phyloP scores from a whole-genome alignment of 2,113 vertebrate genomes.

The Monopterus albus region DNA sequence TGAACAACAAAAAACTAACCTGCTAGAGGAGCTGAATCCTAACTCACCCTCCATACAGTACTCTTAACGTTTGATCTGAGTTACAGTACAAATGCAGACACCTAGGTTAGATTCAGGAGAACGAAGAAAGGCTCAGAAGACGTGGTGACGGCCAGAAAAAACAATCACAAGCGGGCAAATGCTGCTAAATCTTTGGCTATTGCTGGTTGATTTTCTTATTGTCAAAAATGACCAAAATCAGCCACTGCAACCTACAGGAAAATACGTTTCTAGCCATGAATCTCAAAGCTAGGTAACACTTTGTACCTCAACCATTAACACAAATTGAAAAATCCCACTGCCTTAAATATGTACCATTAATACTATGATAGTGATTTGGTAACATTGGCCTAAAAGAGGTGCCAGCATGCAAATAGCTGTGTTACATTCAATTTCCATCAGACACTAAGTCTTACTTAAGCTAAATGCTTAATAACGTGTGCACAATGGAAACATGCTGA shows the following conservation, averaged over 20 bases:
- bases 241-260: neutral
- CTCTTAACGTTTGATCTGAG: conserved; percentile 4
- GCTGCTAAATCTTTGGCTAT: conserved; percentile 13
- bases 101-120: conserved; percentile 20
- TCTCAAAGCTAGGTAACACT: neutral
- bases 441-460: too few relatives aligned
- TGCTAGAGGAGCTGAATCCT: conserved; percentile 54
- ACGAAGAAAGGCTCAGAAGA: conserved; percentile 13
- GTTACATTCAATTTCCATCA: too few relatives aligned
- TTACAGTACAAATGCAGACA: conserved; percentile 35
- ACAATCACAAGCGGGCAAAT: neutral
- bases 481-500: too few relatives aligned
- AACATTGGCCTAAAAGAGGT: too few relatives aligned
- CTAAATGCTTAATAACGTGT: too few relatives aligned
- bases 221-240: too few relatives aligned
- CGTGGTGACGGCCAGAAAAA: too few relatives aligned
- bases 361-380: neutral
- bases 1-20: conserved; percentile 23
- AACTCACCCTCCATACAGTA: conserved; percentile 57
- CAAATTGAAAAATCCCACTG: neutral
- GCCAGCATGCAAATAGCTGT: too few relatives aligned
- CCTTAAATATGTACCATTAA: neutral
- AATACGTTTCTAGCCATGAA: neutral
- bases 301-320: neutral
- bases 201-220: neutral